Percentiles rank a stretch among this genome's conserved stretches.
These are phyloP conservation scores for Maccullochella peelii DNA, from an alignment of 2,113 vertebrate genomes.

Conservation along the genomic window DNA sequence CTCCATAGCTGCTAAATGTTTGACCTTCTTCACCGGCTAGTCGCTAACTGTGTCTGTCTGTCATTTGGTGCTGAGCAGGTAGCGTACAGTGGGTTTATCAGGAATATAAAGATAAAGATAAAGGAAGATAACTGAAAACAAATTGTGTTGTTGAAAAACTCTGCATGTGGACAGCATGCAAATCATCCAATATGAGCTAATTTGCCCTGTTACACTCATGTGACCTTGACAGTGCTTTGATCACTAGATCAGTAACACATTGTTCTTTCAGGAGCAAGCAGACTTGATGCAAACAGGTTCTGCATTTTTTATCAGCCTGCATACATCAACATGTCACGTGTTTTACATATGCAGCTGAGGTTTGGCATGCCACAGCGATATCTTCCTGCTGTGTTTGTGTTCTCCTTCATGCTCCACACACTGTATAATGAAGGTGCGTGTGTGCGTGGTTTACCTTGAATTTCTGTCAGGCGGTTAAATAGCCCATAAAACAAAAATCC, in stretches of 20 bases:
- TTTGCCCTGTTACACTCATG: neutral
- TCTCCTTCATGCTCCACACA: neutral
- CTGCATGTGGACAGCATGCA: neutral
- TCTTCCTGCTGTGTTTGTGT: neutral
- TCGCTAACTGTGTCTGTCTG: too few relatives aligned
- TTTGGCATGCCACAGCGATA: neutral
- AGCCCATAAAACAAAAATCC: neutral
- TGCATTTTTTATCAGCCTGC: neutral
- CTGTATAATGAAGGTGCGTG: neutral
- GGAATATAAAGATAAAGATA: too few relatives aligned
- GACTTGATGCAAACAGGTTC: conserved; percentile 27
- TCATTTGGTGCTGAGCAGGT: too few relatives aligned
- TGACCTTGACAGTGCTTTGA: neutral
- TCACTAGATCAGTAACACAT: neutral
- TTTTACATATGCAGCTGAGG: conserved; percentile 2
- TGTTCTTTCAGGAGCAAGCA: neutral
- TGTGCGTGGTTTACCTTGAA: neutral
- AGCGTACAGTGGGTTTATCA: too few relatives aligned
- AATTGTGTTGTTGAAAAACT: neutral
- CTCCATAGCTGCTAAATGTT: too few relatives aligned
- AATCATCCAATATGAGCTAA: neutral
- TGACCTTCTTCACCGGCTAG: too few relatives aligned
- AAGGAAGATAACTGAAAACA: neutral
- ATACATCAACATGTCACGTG: neutral
- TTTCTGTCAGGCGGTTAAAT: neutral